Base-by-base conservation (phyloP, 2,797 vertebrate species). In the Cuniculus paca region DNA sequence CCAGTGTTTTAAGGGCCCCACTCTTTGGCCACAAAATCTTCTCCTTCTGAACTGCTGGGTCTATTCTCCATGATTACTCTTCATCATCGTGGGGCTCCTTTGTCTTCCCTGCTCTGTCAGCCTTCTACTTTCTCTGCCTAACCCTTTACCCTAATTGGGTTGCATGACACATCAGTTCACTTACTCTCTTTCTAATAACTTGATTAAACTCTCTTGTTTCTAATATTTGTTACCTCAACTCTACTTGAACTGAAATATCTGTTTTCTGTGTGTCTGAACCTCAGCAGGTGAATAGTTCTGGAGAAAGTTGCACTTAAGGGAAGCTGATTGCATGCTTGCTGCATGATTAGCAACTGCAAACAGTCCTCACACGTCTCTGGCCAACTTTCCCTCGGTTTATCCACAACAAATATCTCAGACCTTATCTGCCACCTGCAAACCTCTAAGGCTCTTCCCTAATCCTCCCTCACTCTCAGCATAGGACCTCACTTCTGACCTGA, bases 281-380 rank as follows among this genome's bases (percentile, higher is more conserved):
- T 80, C 34, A 70, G 34, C n/a, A 85, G 39, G 45, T 95, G 22
- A 87, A 82, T 78, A 89, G 75, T 82, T 12, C 80, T 82, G 36
- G 45, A 60, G n/a, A 91, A 90, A 85, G 17, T 60, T 78, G 2
- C 7, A 70, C 22, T 84, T 58, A 52, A 70, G 39, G 56, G 85
- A 93, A 63, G 70, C n/a, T 36, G 34, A 96, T 78, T 91, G 58
- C 16, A 63, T 93, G 92, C 39, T 85, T 90, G 75, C 81, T 77
- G 31, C n/a, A 89, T 42, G 11, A 79, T 89, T 79, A 52, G 81
- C 50, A 61, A 52, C 34, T 79, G 74, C 34, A 70, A 60, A 60
- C 24, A 60, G 45, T 77, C 65, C 28, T 89, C 26, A 75, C 48
- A 75, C 48, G 13, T 13, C 31, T 68, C 83, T 89, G 75, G 24